These are phyloP conservation scores for Dascyllus trimaculatus DNA, from an alignment of 2,113 vertebrate species.

Conservation along the genomic window DNA sequence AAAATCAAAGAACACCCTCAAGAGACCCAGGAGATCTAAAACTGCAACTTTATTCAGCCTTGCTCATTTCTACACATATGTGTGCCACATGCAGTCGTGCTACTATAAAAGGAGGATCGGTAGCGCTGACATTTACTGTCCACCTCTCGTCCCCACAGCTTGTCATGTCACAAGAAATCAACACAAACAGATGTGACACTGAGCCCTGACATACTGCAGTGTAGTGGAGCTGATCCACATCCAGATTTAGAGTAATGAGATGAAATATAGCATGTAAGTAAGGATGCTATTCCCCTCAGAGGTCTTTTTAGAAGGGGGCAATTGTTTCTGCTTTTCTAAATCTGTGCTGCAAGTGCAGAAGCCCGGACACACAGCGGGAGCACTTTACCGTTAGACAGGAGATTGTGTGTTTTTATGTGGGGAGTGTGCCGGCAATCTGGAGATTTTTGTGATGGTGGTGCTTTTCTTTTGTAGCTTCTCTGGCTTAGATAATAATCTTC, in stretches of 20 bases:
- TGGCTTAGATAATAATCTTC: neutral
- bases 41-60: neutral
- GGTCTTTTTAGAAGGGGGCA: conserved; percentile 32
- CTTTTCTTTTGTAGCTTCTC: neutral
- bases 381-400: conserved; percentile 39
- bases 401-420: conserved; percentile 19
- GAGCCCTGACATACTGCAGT: conserved; percentile 25
- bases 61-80: neutral
- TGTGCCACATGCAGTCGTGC: neutral
- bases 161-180: conserved; percentile 55
- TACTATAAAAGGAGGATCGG: neutral
- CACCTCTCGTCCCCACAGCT: conserved; percentile 28
- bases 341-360: conserved; percentile 13
- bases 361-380: conserved; percentile 49
- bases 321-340: conserved; percentile 49
- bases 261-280: conserved; percentile 48
- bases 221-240: neutral
- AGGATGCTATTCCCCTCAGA: conserved; percentile 20
- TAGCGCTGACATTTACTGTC: neutral
- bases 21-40: neutral
- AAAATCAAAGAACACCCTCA: conserved; percentile 26
- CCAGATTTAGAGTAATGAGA: conserved; percentile 45
- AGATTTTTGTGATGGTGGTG: conserved; percentile 11
- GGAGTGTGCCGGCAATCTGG: conserved; percentile 33
- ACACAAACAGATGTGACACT: conserved; percentile 48